Conservation (phyloP, 2,797 vertebrate genomes). For the Oreortyx pictus region DNA sequence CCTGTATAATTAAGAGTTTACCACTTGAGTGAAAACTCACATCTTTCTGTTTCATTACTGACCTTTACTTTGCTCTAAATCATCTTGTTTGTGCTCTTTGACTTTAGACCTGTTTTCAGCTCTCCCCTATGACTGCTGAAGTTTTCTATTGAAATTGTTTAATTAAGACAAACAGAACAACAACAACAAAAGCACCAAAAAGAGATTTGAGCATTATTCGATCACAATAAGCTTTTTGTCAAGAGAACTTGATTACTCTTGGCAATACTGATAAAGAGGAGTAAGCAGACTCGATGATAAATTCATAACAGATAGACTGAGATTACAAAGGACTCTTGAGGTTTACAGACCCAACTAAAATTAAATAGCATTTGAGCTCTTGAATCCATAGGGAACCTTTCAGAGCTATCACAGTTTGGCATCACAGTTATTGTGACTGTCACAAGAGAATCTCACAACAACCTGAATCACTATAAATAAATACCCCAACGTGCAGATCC, state of each 20-base stretch:
- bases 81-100: not conserved
- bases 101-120: not conserved
- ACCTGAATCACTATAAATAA: not conserved
- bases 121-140: not conserved
- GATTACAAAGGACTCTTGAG: not conserved
- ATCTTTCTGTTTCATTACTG: not conserved
- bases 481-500: not conserved
- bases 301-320: not conserved
- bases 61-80: conserved; percentile 22
- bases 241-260: not conserved
- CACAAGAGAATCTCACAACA: not conserved
- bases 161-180: not conserved
- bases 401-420: not conserved
- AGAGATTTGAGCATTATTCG: not conserved
- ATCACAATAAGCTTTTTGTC: not conserved
- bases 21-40: conserved; percentile 12
- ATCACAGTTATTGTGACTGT: conserved; percentile 5
- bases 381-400: not conserved
- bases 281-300: not conserved
- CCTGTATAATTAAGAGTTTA: conserved; percentile 38
- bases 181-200: not conserved
- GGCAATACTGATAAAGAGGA: not conserved
- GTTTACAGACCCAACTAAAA: not conserved
- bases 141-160: not conserved
- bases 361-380: not conserved